A percentile compares a stretch with the other conserved stretches of the same genome.
phyloP scores from a whole-genome alignment of 2,888 invertebrate genomes.

The Rhaphigaster nebulosa region DNA sequence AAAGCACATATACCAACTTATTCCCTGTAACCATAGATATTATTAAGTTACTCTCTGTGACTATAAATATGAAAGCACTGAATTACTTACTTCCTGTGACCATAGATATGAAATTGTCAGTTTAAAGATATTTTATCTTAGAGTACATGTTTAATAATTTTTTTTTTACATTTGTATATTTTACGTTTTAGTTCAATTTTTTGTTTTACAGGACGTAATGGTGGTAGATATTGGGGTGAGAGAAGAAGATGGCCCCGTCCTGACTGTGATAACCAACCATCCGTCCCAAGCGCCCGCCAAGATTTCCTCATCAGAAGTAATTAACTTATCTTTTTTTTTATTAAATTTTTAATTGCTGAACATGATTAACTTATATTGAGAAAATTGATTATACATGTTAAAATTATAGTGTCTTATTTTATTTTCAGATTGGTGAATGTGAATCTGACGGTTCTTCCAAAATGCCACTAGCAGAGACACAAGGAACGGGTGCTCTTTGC shows the following conservation, averaged over 20 bases:
- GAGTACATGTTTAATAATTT: too few species aligned
- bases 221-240: conserved; percentile 64
- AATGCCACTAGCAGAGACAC: conserved; percentile 64
- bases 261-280: conserved; percentile 65
- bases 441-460: conserved; percentile 64
- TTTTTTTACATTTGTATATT: too few species aligned
- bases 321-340: not conserved
- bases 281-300: conserved; percentile 65
- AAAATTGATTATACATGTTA: not conserved
- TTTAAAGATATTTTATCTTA: too few species aligned
- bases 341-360: not conserved
- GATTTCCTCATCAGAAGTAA: conserved; percentile 63
- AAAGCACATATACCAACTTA: too few species aligned
- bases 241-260: conserved; percentile 63
- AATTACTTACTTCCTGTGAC: too few species aligned
- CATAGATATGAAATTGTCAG: too few species aligned
- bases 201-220: conserved; percentile 63
- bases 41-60: too few species aligned
- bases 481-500: conserved; percentile 72
- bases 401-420: conserved; percentile 13
- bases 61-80: too few species aligned
- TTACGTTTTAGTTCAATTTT: not conserved
- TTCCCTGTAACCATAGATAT: too few species aligned
- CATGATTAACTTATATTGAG: not conserved
- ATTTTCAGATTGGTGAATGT: conserved; percentile 62